A percentile compares a stretch with the other conserved stretches of the same genome.
Conservation (phyloP, 2,888 invertebrate species). For the Lepetodrilus schrolli region DNA sequence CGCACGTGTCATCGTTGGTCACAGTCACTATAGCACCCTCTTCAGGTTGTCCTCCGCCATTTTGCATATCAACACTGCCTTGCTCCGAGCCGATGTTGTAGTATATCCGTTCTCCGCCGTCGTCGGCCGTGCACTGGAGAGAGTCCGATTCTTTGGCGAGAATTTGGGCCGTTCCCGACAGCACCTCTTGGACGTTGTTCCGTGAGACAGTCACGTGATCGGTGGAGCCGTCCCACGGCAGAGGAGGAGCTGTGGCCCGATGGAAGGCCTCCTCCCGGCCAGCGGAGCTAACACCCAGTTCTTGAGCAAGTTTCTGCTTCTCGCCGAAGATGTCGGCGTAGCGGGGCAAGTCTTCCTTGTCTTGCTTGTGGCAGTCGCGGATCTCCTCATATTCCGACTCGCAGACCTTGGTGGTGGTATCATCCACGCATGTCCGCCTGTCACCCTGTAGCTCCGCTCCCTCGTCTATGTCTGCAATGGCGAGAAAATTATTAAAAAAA, state of each 20-base stretch:
- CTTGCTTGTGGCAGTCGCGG: constrained; percentile 35
- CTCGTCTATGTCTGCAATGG: constrained; percentile 24
- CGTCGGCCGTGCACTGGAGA: constrained; percentile 2
- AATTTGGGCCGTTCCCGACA: constrained; percentile 33
- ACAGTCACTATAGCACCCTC: background rate
- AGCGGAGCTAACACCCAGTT: background rate
- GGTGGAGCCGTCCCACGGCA: too few relatives aligned
- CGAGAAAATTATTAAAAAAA: too few relatives aligned
- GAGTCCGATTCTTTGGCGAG: constrained; percentile 26
- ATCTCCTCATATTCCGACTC: constrained; percentile 57
- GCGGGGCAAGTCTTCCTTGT: constrained; percentile 22
- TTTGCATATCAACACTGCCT: background rate
- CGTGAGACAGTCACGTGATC: background rate
- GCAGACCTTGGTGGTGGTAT: constrained; percentile 30
- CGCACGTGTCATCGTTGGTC: background rate
- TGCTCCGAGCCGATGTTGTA: constrained; percentile 17
- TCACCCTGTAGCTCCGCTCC: constrained; percentile 33
- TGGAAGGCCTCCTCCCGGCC: constrained; percentile 10
- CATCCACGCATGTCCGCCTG: constrained; percentile 29
- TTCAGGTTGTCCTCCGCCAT: background rate
- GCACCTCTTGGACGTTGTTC: constrained; percentile 35
- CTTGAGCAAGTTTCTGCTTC: constrained; percentile 28
- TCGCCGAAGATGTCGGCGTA: constrained; percentile 31
- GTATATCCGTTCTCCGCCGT: background rate
- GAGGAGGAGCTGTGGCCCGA: constrained; percentile 22